Conservation (phyloP, 2,797 vertebrate species). For the Distichodus sexfasciatus region DNA sequence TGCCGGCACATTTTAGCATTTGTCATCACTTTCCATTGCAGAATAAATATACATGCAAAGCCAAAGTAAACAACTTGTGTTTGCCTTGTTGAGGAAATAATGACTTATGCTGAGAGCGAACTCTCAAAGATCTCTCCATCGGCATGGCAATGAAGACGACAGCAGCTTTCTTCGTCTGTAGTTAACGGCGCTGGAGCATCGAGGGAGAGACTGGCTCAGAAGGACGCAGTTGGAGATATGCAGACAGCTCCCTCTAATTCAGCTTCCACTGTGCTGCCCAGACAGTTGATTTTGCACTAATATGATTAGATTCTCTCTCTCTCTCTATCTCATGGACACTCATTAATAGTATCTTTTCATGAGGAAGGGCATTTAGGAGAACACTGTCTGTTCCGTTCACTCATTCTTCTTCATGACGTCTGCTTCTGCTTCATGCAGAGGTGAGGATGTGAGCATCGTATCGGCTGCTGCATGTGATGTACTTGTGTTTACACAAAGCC, state of each 20-base stretch:
- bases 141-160: conserved; percentile 30
- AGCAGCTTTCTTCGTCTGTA: not conserved
- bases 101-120: conserved; percentile 9
- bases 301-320: not conserved
- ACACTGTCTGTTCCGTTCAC: not conserved
- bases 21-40: conserved; percentile 11
- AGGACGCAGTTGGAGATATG: conserved; percentile 2
- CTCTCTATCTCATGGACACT: not conserved
- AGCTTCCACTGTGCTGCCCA: conserved; percentile 12
- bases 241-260: not conserved
- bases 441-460: too few species aligned
- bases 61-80: conserved; percentile 27
- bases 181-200: conserved; percentile 20
- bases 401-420: too few species aligned
- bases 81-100: conserved; percentile 20
- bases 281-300: conserved; percentile 7
- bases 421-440: too few species aligned
- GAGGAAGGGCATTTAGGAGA: not conserved
- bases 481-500: not conserved
- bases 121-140: conserved; percentile 29
- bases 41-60: conserved; percentile 8
- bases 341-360: not conserved
- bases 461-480: not conserved
- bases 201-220: conserved; percentile 10
- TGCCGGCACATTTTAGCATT: not conserved